These are phyloP conservation scores for Shargacucullia verbasci DNA, from an alignment of 2,888 invertebrate species.

Conservation along the genomic window DNA sequence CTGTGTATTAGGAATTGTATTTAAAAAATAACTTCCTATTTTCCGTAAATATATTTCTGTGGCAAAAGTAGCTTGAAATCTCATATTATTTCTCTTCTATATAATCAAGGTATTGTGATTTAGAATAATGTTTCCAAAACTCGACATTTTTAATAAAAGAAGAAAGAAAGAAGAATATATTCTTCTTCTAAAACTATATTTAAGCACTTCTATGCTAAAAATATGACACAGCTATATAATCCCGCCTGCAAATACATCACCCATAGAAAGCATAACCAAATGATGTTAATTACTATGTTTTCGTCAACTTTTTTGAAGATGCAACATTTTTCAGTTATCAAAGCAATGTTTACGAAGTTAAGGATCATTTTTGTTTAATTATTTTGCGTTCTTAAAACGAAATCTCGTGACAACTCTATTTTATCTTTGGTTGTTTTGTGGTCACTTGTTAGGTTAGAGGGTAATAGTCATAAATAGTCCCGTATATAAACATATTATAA, in stretches of 20 bases:
- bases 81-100: conserved; percentile 4
- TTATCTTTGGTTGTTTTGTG: conserved; percentile 31
- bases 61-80: conserved; percentile 1
- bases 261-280: conserved; percentile 35
- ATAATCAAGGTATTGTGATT: conserved; percentile 18
- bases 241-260: conserved; percentile 24
- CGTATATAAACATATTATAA: conserved; percentile 17
- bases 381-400: conserved; percentile 17
- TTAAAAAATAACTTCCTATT: not conserved
- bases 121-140: conserved; percentile 18
- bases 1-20: conserved; percentile 10
- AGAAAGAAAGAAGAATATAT: too few species aligned
- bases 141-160: too few species aligned
- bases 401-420: conserved; percentile 50
- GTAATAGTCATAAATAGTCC: conserved; percentile 44
- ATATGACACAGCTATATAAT: not conserved
- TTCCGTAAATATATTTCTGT: not conserved
- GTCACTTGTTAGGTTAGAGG: conserved; percentile 39
- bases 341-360: conserved; percentile 8
- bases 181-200: too few species aligned
- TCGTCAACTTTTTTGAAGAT: conserved; percentile 15
- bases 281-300: conserved; percentile 9
- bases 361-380: conserved; percentile 26
- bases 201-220: not conserved
- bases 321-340: conserved; percentile 30